Percentiles rank a stretch among this genome's conserved stretches.
Conservation (phyloP, 64 coral and sea anemone genomes). For the Montipora sp. region DNA sequence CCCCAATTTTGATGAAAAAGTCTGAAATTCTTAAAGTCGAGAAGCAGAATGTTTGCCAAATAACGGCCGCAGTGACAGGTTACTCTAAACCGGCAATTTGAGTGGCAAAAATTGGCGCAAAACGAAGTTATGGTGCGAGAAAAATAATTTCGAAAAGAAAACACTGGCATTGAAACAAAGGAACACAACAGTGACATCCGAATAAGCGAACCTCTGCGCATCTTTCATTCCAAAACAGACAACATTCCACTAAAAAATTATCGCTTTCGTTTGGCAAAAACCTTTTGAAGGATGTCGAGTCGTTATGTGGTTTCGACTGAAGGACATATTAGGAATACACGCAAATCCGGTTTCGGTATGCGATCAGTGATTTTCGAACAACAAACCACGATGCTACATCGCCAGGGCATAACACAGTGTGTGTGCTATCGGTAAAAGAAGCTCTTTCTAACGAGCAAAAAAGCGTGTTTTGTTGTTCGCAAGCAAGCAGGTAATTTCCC, state of each 20-base stretch:
- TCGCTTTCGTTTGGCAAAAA: neutral
- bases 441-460: neutral
- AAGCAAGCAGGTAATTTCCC: neutral
- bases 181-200: conserved; percentile 11
- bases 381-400: neutral
- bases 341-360: neutral
- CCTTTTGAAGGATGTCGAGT: neutral
- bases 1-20: neutral
- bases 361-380: neutral
- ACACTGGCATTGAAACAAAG: neutral
- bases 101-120: neutral
- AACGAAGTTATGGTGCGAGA: conserved; percentile 3
- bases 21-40: neutral
- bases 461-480: neutral
- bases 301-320: neutral
- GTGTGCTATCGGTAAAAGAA: neutral
- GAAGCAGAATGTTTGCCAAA: neutral
- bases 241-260: conserved; percentile 13
- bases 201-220: neutral
- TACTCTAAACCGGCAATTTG: neutral
- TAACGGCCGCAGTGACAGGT: neutral
- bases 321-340: neutral
- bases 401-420: neutral
- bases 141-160: conserved; percentile 4
- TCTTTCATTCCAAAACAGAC: neutral